Evolutionary conservation across 2,888 invertebrate genomes (phyloP).

Genomic region (Brachypterus glaber): DNA sequence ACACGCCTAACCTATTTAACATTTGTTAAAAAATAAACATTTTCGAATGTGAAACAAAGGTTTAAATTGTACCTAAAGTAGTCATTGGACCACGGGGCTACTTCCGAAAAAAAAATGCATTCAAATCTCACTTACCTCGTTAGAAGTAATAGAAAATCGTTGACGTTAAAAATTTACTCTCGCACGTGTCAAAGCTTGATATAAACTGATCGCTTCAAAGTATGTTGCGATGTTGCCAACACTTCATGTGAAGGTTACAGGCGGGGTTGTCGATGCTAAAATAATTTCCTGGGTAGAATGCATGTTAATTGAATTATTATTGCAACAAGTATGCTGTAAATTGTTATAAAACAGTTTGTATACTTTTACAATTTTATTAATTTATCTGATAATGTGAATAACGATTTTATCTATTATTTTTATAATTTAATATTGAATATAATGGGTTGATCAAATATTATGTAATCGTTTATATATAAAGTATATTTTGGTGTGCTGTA

Average conservation of each 20-base stretch:
- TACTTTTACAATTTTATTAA: too few relatives aligned
- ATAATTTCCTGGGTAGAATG: background rate
- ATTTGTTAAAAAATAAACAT: slow-evolving; percentile 1
- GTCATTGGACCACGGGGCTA: background rate
- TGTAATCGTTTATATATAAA: too few relatives aligned
- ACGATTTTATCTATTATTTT: too few relatives aligned
- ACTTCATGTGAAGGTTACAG: background rate
- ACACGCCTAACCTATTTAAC: background rate
- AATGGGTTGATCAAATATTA: too few relatives aligned
- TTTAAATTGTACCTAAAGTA: background rate
- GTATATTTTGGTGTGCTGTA: too few relatives aligned
- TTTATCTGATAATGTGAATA: too few relatives aligned
- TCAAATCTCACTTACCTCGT: background rate
- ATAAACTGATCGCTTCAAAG: background rate
- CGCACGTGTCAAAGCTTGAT: background rate
- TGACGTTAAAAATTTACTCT: background rate
- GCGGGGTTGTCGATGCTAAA: background rate
- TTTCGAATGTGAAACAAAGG: background rate
- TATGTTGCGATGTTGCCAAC: background rate
- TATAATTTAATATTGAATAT: too few relatives aligned
- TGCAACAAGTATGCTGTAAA: too few relatives aligned
- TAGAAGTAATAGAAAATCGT: background rate
- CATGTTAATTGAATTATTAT: too few relatives aligned
- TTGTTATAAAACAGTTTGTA: too few relatives aligned
- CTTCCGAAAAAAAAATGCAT: background rate